A percentile compares a stretch with the other conserved stretches of the same genome.
phyloP scores from a whole-genome alignment of 2,797 vertebrate genomes.

The Serranus cabrilla region DNA sequence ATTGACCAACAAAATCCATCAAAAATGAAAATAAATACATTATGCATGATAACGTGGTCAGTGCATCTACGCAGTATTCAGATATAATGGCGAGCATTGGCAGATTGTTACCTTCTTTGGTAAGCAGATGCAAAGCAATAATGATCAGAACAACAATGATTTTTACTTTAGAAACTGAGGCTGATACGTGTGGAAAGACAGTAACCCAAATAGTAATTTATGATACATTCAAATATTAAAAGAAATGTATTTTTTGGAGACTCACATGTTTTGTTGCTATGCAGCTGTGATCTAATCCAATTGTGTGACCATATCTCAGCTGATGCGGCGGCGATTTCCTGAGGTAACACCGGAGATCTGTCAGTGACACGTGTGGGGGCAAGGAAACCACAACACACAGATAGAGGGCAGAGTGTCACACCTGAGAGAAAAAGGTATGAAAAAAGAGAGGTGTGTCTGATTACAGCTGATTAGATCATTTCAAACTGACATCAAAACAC shows the following conservation, averaged over 20 bases:
- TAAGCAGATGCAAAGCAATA: too few species aligned
- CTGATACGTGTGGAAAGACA: not conserved
- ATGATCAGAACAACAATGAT: not conserved
- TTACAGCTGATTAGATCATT: not conserved
- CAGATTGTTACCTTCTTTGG: too few species aligned
- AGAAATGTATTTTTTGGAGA: not conserved
- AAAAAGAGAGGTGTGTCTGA: too few species aligned
- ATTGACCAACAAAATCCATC: not conserved
- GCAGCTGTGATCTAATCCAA: constrained; percentile 67
- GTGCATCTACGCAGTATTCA: not conserved
- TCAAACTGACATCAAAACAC: not conserved
- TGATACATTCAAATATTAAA: not conserved
- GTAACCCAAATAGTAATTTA: not conserved
- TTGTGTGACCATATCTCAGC: constrained; percentile 67
- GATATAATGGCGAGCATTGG: not conserved
- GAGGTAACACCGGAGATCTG: constrained; percentile 32
- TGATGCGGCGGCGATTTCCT: constrained; percentile 46
- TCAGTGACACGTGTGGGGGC: constrained; percentile 35
- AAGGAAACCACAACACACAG: constrained; percentile 56
- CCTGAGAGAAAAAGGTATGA: constrained; percentile 40
- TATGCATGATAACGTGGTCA: not conserved
- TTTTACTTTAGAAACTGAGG: not conserved
- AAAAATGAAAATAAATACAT: not conserved
- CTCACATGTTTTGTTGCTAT: constrained; percentile 77
- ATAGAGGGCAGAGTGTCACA: constrained; percentile 40